phyloP scores from a whole-genome alignment of 2,888 invertebrate species.

The Sepiola atlantica region DNA sequence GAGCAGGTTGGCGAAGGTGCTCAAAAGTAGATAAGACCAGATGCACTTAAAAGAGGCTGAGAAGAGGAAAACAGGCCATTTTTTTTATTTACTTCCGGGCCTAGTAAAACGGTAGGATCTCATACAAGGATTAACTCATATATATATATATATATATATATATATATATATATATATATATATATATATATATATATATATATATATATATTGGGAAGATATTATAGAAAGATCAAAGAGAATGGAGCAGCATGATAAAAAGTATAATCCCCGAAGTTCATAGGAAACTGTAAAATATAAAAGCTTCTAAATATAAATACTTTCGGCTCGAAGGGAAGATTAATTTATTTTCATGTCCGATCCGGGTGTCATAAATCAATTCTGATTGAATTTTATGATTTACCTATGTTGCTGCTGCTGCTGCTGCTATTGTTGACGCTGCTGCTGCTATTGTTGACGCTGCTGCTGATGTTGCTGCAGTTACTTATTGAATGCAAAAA shows the following conservation, averaged over 20 bases:
- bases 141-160: too few relatives aligned
- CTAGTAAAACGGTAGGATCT: too few relatives aligned
- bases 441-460: not conserved
- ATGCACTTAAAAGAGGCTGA: too few relatives aligned
- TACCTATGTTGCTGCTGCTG: not conserved
- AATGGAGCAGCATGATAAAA: not conserved
- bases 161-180: not conserved
- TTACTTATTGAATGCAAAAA: not conserved
- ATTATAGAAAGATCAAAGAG: not conserved
- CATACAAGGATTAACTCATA: too few relatives aligned
- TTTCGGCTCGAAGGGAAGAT: not conserved
- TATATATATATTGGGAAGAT: too few relatives aligned
- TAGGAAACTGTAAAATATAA: not conserved
- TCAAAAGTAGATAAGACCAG: too few relatives aligned
- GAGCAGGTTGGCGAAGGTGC: too few relatives aligned
- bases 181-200: not conserved
- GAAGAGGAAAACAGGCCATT: too few relatives aligned
- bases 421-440: not conserved
- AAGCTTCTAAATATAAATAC: not conserved
- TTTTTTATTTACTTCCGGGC: too few relatives aligned
- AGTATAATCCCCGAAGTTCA: not conserved
- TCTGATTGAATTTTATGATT: not conserved
- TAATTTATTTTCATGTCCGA: not conserved
- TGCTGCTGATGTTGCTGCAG: not conserved
- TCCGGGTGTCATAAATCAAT: not conserved